These are phyloP conservation scores for Deilephila elpenor DNA, from an alignment of 2,888 invertebrate genomes.

Conservation along the genomic window DNA sequence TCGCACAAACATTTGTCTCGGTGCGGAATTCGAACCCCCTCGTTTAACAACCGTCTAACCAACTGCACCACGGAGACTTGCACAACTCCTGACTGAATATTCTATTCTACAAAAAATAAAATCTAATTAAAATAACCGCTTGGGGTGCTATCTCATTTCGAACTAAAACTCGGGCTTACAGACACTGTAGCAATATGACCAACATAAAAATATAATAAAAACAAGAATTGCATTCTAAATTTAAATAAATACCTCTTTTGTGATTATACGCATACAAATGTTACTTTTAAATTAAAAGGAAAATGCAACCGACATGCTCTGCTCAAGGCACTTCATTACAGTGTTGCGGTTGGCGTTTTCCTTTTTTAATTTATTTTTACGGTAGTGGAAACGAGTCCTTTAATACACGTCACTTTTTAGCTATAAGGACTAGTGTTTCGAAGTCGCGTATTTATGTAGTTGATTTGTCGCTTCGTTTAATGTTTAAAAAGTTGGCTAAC, in stretches of 20 bases:
- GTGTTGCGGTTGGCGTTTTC: not conserved
- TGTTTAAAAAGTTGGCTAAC: too few species aligned
- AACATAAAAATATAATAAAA: not conserved
- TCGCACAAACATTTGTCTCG: too few species aligned
- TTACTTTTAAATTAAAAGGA: not conserved
- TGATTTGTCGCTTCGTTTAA: too few species aligned
- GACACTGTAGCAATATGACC: not conserved
- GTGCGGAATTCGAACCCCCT: too few species aligned
- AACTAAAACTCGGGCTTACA: not conserved
- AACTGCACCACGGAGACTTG: too few species aligned
- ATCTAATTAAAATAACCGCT: too few species aligned
- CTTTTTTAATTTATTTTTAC: slow-evolving; percentile 6
- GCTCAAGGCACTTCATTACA: not conserved
- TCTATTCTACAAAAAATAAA: too few species aligned
- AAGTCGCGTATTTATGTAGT: too few species aligned
- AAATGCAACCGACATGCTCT: slow-evolving; percentile 3
- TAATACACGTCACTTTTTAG: not conserved
- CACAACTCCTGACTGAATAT: too few species aligned
- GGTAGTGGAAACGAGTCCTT: slow-evolving; percentile 2
- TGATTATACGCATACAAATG: slow-evolving; percentile 3
- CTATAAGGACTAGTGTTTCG: too few species aligned
- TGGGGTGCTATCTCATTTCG: too few species aligned
- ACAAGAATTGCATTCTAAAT: not conserved
- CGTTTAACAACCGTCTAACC: too few species aligned
- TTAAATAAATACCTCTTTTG: not conserved